Evolutionary conservation across 2,113 vertebrate species (phyloP).

Genomic region (Chaetodon trifascialis): DNA sequence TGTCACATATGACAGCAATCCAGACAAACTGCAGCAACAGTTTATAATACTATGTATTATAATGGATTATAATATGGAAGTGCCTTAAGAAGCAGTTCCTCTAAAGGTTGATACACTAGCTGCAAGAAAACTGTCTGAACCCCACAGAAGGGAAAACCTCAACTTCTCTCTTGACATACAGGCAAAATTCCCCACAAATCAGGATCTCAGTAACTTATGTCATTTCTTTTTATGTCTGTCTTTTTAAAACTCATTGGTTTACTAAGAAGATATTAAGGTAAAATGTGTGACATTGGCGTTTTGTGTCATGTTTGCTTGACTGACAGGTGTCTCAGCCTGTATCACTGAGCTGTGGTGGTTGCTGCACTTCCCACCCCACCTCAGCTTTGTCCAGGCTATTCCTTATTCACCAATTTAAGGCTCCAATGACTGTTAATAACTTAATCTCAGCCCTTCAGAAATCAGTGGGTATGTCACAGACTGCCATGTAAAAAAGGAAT

Average conservation of each 20-base stretch:
- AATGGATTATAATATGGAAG: no score
- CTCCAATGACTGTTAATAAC: neutral
- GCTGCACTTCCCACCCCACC: no score
- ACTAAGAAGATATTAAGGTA: neutral
- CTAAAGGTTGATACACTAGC: conserved; percentile 1
- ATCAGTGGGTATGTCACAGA: neutral
- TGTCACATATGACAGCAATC: no score
- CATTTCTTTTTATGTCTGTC: neutral
- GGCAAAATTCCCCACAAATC: neutral
- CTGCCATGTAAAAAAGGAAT: neutral
- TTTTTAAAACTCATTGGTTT: neutral
- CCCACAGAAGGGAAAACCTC: conserved; percentile 27
- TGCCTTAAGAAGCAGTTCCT: conserved; percentile 42
- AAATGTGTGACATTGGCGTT: neutral
- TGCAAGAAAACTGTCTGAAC: conserved; percentile 1
- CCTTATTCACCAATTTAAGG: neutral
- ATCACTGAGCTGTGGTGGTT: no score
- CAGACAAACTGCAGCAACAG: no score
- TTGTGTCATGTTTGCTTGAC: neutral
- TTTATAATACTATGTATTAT: no score
- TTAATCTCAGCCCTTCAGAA: neutral
- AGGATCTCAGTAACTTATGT: neutral
- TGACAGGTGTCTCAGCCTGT: neutral
- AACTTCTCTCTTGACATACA: conserved; percentile 18
- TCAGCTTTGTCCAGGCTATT: neutral